These are phyloP conservation scores for Helicoverpa assulta DNA, from an alignment of 2,888 invertebrate species.

Conservation along the genomic window DNA sequence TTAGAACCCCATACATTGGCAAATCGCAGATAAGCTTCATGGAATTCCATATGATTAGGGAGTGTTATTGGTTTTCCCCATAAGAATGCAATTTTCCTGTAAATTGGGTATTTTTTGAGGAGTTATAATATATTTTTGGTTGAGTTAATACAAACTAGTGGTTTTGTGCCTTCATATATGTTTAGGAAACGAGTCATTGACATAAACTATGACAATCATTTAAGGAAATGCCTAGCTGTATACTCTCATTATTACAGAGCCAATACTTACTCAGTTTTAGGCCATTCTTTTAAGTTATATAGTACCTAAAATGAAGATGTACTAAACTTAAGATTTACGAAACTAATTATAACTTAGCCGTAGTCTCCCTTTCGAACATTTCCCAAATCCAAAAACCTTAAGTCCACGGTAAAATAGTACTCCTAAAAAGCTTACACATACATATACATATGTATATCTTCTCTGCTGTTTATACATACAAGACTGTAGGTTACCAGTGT, in stretches of 20 bases:
- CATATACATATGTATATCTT: no score
- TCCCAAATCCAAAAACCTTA: no score
- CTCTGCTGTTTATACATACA: no score
- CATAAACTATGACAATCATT: constrained; percentile 11
- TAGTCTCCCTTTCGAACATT: no score
- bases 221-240: background rate
- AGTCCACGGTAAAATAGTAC: no score
- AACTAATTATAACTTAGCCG: no score
- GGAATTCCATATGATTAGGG: background rate
- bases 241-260: constrained; percentile 12
- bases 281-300: constrained; percentile 9
- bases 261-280: constrained; percentile 11
- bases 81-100: background rate
- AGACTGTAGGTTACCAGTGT: constrained; percentile 1
- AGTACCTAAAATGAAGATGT: background rate
- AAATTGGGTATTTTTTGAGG: background rate
- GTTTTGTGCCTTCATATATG: background rate
- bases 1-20: background rate
- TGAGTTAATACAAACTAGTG: background rate
- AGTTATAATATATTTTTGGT: background rate
- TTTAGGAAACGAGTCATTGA: constrained; percentile 12
- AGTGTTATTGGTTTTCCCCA: background rate
- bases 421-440: no score
- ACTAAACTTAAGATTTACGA: no score
- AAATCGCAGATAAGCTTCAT: background rate